A percentile compares a stretch with the other conserved stretches of the same genome.
Conservation (phyloP, 2,113 vertebrate genomes). For the Megalops atlanticus region DNA sequence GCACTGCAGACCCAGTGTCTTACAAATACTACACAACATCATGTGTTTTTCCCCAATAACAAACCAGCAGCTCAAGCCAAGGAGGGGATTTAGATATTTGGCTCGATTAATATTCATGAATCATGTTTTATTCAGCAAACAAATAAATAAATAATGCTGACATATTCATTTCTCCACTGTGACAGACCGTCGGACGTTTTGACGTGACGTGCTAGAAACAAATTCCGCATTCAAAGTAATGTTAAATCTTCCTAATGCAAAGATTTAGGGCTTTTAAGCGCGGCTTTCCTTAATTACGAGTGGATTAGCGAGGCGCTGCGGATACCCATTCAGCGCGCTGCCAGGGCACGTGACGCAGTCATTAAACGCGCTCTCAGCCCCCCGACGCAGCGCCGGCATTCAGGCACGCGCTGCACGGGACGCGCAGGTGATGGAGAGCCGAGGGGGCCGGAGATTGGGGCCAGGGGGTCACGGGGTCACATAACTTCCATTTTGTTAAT, state of each 20-base stretch:
- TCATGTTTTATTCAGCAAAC: background rate
- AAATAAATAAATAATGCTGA: too few species aligned
- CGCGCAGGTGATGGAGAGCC: background rate
- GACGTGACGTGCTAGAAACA: slow-evolving; percentile 1
- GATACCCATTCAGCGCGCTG: background rate
- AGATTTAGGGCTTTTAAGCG: slow-evolving; percentile 11
- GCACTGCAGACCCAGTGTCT: background rate
- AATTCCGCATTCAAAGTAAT: slow-evolving; percentile 8
- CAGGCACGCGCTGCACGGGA: background rate
- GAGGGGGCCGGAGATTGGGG: background rate
- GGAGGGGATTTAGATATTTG: background rate
- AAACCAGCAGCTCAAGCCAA: background rate
- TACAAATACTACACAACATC: background rate
- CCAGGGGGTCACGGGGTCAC: background rate
- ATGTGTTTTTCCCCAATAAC: background rate
- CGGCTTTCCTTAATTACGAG: slow-evolving; percentile 2
- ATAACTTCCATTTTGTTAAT: slow-evolving; percentile 10
- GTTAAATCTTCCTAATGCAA: slow-evolving; percentile 12
- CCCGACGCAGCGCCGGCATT: background rate
- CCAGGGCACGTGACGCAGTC: background rate
- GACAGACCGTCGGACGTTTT: background rate
- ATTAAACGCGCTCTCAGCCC: background rate
- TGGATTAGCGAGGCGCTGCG: background rate
- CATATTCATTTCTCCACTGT: background rate
- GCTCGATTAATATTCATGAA: background rate